A percentile compares a stretch with the other conserved stretches of the same genome.
These are phyloP conservation scores for Carassius gibelio DNA, from an alignment of 2,113 vertebrate genomes.

Conservation along the genomic window DNA sequence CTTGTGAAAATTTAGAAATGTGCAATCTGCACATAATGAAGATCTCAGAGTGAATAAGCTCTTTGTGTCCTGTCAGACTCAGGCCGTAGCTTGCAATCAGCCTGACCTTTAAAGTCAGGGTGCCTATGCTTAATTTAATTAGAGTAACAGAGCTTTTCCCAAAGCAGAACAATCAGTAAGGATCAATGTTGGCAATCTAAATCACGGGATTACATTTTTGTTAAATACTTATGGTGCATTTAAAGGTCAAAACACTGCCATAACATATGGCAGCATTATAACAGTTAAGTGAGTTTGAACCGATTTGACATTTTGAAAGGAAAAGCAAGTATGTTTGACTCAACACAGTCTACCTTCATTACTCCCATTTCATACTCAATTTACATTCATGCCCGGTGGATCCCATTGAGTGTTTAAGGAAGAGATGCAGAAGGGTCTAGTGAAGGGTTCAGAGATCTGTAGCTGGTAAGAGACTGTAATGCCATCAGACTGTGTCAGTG, in stretches of 20 bases:
- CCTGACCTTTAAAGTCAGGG: neutral
- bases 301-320: neutral
- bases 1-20: constrained; percentile 25
- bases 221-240: neutral
- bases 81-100: constrained; percentile 13
- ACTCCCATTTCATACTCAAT: neutral
- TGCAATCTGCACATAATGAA: constrained; percentile 15
- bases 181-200: neutral
- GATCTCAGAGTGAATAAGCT: constrained; percentile 36
- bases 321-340: neutral
- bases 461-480: too few relatives aligned
- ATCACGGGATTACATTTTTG: neutral
- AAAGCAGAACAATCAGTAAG: constrained; percentile 4
- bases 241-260: neutral
- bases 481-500: too few relatives aligned
- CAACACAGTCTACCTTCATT: neutral
- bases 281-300: neutral
- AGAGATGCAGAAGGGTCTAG: too few relatives aligned
- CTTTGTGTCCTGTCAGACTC: constrained; percentile 14
- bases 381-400: neutral
- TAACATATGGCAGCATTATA: neutral
- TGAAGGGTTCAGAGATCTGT: too few relatives aligned
- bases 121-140: neutral
- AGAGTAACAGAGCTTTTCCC: constrained; percentile 6
- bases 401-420: too few relatives aligned